Conservation (phyloP, 2,113 vertebrate genomes). For the Megalops atlanticus region DNA sequence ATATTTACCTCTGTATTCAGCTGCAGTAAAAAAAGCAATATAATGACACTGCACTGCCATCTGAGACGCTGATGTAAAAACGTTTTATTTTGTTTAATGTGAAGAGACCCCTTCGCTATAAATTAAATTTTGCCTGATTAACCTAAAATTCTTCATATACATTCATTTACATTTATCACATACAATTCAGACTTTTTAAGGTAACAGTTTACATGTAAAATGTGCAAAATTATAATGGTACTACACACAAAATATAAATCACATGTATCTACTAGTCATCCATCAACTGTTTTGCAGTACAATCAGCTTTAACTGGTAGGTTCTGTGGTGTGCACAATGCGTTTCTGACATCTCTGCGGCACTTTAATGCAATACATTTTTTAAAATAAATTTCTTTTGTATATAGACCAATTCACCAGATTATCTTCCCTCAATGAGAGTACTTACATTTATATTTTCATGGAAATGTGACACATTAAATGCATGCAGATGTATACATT, state of each 20-base stretch:
- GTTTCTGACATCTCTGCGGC: slow-evolving; percentile 6
- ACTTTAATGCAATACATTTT: slow-evolving; percentile 28
- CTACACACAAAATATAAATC: slow-evolving; percentile 17
- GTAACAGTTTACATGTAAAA: slow-evolving; percentile 54
- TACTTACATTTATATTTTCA: too few relatives aligned
- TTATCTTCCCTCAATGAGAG: too few relatives aligned
- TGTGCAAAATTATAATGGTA: slow-evolving; percentile 55
- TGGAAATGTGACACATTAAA: too few relatives aligned
- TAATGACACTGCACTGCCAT: neutral
- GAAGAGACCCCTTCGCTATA: slow-evolving; percentile 44
- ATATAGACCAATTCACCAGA: too few relatives aligned
- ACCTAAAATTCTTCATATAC: slow-evolving; percentile 36
- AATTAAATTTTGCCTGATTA: slow-evolving; percentile 56
- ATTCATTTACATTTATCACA: slow-evolving; percentile 47
- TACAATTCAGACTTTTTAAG: slow-evolving; percentile 30
- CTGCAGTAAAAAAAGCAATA: too few relatives aligned
- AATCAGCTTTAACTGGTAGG: neutral
- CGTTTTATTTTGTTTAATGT: slow-evolving; percentile 18
- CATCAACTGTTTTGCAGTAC: slow-evolving; percentile 31
- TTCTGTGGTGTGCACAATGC: neutral
- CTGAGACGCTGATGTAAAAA: slow-evolving; percentile 10
- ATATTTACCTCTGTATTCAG: too few relatives aligned
- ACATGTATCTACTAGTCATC: slow-evolving; percentile 27
- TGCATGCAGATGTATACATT: too few relatives aligned
- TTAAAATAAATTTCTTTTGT: too few relatives aligned